Evolutionary conservation across 2,113 vertebrate species (phyloP).

Genomic region (Brachionichthys hirsutus): DNA sequence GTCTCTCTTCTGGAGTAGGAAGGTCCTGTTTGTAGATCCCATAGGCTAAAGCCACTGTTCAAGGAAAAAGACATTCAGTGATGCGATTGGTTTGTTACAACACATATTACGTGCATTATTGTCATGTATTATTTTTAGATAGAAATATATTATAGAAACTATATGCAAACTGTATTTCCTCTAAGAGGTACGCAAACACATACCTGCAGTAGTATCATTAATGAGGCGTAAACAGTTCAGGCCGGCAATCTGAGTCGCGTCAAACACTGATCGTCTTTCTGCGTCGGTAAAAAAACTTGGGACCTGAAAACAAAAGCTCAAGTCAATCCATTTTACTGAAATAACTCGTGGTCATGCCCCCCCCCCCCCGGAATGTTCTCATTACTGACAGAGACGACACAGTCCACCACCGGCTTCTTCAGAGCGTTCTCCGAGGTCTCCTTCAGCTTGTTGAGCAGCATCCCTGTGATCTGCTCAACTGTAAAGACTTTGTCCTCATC

Average conservation of each 20-base stretch:
- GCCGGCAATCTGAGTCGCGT: conserved; percentile 90
- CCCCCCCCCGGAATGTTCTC: not conserved
- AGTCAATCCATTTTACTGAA: conserved; percentile 3
- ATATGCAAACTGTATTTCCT: too few species aligned
- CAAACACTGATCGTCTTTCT: conserved; percentile 90
- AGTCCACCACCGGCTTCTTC: conserved; percentile 95
- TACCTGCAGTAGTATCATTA: conserved; percentile 96
- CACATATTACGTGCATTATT: not conserved
- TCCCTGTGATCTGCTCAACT: conserved; percentile 90
- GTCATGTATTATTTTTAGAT: too few species aligned
- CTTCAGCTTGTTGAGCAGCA: conserved; percentile 93
- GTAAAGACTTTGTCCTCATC: conserved; percentile 93
- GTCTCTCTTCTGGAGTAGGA: conserved; percentile 88
- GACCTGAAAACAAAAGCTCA: conserved; percentile 74
- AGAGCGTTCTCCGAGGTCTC: conserved; percentile 92
- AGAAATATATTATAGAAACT: too few species aligned
- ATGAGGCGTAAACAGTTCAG: conserved; percentile 93
- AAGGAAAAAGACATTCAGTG: not conserved
- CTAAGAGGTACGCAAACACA: conserved; percentile 13
- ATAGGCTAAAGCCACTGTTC: conserved; percentile 90
- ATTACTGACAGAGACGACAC: conserved; percentile 91
- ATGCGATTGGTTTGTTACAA: not conserved
- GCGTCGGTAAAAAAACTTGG: conserved; percentile 94
- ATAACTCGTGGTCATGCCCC: not conserved
- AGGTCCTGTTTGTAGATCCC: conserved; percentile 98